Evolutionary conservation across 2,888 invertebrate species (phyloP), one percentile per base, ranked within the genome.

Genomic region (Craniophora ligustri): DNA sequence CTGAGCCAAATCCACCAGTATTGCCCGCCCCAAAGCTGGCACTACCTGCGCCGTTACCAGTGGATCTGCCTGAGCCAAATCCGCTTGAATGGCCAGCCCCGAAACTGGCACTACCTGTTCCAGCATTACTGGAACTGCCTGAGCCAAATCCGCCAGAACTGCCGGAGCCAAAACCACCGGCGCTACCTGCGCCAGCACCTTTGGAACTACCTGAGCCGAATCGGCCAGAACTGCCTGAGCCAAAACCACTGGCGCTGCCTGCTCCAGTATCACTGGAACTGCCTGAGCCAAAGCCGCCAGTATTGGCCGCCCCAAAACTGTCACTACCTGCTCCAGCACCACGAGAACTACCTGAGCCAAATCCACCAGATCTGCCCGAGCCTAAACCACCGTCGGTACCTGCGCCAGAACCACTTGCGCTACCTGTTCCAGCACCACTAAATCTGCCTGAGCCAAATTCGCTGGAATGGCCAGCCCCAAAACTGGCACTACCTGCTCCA

Each of bases 401-500:
- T n/a, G n/a, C n/a, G n/a, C n/a, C n/a, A n/a, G n/a, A n/a, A n/a
- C n/a, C n/a, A n/a, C n/a, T n/a, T n/a, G n/a, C n/a, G n/a, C 32
- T 30, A 10, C n/a, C 32, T 0, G n/a, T 2, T 2, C 57, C 15
- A n/a, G 3, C 31, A 5, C 41, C 28, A 2, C n/a, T 8, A 5
- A 23, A 8, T 5, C 42, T 15, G 5, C 32, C 32, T 0, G 13
- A n/a, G 6, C 35, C 48, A n/a, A 14, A 45, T 3, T 40, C 57
- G 38, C 21, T 5, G 5, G 38, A 28, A 6, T 31, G 13, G 2
- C 49, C 15, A 2, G 28, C 19, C 2, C 34, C 31, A 3, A 38
- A 19, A n/a, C n/a, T n/a, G n/a, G n/a, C n/a, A 11, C 41, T 41
- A 21, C 16, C 31, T 10, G 54, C 13, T 21, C 39, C 39, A 4